Evolutionary conservation across 2,888 invertebrate genomes (phyloP).

Genomic region (Osmoderma eremita): DNA sequence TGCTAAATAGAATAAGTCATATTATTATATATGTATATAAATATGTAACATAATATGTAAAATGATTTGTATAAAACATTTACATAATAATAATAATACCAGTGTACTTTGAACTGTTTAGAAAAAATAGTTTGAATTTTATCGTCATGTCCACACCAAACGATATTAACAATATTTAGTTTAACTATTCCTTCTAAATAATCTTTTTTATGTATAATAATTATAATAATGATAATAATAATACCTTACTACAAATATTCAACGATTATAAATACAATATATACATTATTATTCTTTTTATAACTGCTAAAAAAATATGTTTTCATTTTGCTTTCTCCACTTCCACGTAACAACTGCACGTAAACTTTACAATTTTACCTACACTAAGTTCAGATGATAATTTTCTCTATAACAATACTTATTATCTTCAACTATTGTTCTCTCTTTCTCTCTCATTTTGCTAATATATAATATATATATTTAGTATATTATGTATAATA

Average conservation of each 20-base stretch:
- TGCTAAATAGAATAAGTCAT: conserved; percentile 41
- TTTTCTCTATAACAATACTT: conserved; percentile 24
- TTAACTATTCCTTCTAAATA: conserved; percentile 25
- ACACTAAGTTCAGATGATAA: conserved; percentile 25
- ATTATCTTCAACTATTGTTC: background rate
- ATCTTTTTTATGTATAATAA: no score
- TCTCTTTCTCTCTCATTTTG: background rate
- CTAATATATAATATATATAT: conserved; percentile 15
- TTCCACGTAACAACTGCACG: conserved; percentile 19
- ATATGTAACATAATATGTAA: conserved; percentile 36
- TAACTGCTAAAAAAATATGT: conserved; percentile 43
- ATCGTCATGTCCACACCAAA: conserved; percentile 2
- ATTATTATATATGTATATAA: conserved; percentile 30
- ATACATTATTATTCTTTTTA: conserved; percentile 39
- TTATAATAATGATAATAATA: conserved; percentile 14
- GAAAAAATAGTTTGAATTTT: conserved; percentile 23
- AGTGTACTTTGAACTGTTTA: conserved; percentile 8
- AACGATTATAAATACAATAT: conserved; percentile 45
- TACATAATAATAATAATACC: conserved; percentile 37
- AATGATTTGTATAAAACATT: conserved; percentile 33
- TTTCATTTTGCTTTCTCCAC: conserved; percentile 23
- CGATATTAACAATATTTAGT: conserved; percentile 5
- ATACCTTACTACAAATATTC: conserved; percentile 42
- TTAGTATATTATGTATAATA: conserved; percentile 29
- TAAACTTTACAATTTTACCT: conserved; percentile 24